Conservation (phyloP, 2,797 vertebrate species). For the Selene dorsalis region DNA sequence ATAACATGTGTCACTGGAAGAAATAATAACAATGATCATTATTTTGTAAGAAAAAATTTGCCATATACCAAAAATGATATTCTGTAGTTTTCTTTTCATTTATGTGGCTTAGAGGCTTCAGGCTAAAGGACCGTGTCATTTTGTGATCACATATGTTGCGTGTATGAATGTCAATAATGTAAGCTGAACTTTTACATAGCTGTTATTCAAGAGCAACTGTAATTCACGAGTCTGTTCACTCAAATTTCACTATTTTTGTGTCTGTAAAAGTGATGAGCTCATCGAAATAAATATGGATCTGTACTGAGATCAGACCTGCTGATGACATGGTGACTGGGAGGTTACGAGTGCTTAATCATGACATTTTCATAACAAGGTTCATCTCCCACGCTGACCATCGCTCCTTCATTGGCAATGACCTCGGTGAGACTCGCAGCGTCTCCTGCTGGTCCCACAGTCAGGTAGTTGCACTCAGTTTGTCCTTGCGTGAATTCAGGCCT, state of each 20-base stretch:
- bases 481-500: constrained; percentile 14
- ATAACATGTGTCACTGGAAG: not conserved
- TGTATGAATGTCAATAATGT: not conserved
- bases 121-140: not conserved
- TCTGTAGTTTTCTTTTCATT: not conserved
- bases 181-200: not conserved
- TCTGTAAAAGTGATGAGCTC: not conserved
- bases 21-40: not conserved
- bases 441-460: constrained; percentile 75
- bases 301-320: constrained; percentile 46
- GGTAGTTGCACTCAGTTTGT: constrained; percentile 73
- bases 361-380: constrained; percentile 87
- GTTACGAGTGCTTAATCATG: constrained; percentile 71
- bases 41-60: not conserved
- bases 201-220: not conserved
- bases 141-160: constrained; percentile 4
- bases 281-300: constrained; percentile 26
- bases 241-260: not conserved
- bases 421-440: constrained; percentile 62
- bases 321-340: constrained; percentile 14
- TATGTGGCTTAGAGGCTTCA: not conserved
- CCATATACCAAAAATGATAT: not conserved
- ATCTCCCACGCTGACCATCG: constrained; percentile 55
- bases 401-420: constrained; percentile 73
- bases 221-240: not conserved